These are phyloP conservation scores for Salarias fasciatus DNA, from an alignment of 2,797 vertebrate species.

Conservation along the genomic window DNA sequence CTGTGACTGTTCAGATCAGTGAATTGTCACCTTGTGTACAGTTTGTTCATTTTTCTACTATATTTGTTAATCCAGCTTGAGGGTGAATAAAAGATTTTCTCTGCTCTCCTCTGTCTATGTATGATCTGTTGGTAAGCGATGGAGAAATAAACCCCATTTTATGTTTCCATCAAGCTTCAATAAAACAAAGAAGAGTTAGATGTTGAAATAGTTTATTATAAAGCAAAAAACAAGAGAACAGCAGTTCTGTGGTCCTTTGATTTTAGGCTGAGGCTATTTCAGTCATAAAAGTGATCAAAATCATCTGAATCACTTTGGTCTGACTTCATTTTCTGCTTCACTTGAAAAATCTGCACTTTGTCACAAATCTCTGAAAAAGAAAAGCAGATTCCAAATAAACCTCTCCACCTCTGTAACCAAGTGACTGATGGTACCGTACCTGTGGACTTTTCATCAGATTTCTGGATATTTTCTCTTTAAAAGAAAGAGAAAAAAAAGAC, in stretches of 20 bases:
- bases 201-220: no score
- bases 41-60: background rate
- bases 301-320: constrained; percentile 69
- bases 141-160: no score
- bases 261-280: background rate
- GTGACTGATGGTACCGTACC: constrained; percentile 45
- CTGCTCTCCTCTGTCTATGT: background rate
- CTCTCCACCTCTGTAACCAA: background rate
- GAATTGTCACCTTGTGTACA: constrained; percentile 29
- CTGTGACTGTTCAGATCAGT: constrained; percentile 45
- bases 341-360: constrained; percentile 52
- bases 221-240: no score
- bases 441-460: constrained; percentile 45
- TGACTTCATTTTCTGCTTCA: constrained; percentile 9
- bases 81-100: background rate
- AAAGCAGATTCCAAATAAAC: background rate
- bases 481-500: constrained; percentile 16
- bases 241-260: background rate
- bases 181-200: no score
- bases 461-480: constrained; percentile 47
- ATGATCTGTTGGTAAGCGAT: background rate
- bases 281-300: constrained; percentile 83
- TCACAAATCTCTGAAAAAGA: constrained; percentile 28
- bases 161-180: no score
- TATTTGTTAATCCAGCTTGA: background rate